phyloP scores from a whole-genome alignment of 1,140 invertebrate genomes.

The Nilaparvata lugens region DNA sequence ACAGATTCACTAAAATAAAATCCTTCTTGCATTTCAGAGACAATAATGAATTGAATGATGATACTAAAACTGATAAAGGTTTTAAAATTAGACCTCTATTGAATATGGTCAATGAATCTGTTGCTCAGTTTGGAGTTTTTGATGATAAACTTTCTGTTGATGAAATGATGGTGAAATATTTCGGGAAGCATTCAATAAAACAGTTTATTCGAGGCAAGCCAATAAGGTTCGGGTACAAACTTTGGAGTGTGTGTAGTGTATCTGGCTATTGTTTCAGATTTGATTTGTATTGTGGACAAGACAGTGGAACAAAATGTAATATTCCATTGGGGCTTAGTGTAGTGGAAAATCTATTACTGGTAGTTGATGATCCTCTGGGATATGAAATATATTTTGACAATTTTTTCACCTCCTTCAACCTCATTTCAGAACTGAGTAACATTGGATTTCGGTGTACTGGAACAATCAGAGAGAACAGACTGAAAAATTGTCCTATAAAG shows the following conservation, averaged over 20 bases:
- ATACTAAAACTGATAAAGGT: too few species aligned
- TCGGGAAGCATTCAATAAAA: neutral
- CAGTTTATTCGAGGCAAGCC: neutral
- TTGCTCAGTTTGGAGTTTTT: neutral
- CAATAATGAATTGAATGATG: too few species aligned
- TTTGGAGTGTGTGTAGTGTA: neutral
- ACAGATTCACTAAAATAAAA: neutral
- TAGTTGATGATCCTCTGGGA: neutral
- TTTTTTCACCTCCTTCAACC: neutral
- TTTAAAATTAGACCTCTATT: neutral
- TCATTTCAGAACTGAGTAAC: neutral
- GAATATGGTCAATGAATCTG: neutral
- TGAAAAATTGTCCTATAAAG: neutral
- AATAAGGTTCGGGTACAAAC: neutral
- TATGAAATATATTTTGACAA: neutral
- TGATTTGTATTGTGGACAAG: neutral
- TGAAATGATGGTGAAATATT: slow-evolving; percentile 2
- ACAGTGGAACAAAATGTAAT: neutral
- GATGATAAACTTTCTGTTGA: neutral
- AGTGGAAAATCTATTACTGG: neutral
- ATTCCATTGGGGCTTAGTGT: neutral
- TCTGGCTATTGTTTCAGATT: neutral
- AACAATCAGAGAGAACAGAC: neutral
- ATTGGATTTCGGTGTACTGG: neutral
- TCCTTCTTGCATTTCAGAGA: too few species aligned